These are phyloP conservation scores for Drosophila busckii DNA, from an alignment of 1,140 invertebrate genomes.

Conservation along the genomic window DNA sequence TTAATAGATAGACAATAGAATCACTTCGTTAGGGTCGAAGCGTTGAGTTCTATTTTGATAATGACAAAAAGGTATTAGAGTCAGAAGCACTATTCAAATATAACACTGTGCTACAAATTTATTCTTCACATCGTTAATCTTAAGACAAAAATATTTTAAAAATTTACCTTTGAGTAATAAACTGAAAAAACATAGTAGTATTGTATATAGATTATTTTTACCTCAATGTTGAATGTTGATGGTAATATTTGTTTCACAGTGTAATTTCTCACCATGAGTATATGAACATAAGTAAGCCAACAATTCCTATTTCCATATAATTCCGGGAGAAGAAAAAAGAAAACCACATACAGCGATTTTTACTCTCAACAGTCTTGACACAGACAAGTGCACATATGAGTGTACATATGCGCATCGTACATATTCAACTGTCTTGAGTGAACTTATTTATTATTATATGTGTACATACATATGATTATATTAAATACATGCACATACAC, in stretches of 20 bases:
- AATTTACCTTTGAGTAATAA: too few relatives aligned
- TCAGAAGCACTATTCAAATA: too few relatives aligned
- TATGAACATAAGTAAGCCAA: constrained; percentile 9
- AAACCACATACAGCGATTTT: constrained; percentile 2
- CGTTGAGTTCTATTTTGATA: constrained; percentile 8
- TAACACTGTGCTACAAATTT: too few relatives aligned
- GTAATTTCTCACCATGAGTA: constrained; percentile 1
- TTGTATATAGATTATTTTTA: too few relatives aligned
- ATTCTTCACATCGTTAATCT: too few relatives aligned
- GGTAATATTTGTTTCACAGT: too few relatives aligned
- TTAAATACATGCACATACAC: constrained; percentile 1
- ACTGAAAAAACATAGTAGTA: too few relatives aligned
- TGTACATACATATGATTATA: constrained; percentile 2
- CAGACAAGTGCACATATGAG: background rate
- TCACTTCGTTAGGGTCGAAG: constrained; percentile 5
- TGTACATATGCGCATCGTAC: background rate
- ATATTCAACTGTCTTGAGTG: background rate
- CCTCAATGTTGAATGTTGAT: too few relatives aligned
- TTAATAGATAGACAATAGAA: background rate
- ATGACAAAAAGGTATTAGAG: background rate
- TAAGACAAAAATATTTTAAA: too few relatives aligned
- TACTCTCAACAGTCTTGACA: background rate
- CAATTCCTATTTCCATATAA: constrained; percentile 14
- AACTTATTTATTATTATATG: constrained; percentile 1
- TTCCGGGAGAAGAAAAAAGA: background rate